A percentile compares a stretch with the other conserved stretches of the same genome.
phyloP scores from a whole-genome alignment of 2,888 invertebrate species.

The Sminthurides aquaticus region DNA sequence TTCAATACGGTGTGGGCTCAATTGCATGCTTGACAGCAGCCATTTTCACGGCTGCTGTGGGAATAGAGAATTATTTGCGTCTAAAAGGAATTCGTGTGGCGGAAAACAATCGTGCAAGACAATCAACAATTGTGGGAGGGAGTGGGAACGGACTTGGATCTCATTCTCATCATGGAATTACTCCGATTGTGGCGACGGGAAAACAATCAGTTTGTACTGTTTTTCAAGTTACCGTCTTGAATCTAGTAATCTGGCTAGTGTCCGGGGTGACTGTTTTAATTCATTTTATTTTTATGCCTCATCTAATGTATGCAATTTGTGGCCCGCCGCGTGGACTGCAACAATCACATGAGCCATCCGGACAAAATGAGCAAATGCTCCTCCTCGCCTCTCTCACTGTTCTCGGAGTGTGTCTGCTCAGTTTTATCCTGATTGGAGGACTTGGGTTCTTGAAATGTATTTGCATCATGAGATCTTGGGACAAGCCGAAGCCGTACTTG shows the following conservation, averaged over 20 bases:
- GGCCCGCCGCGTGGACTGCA: conserved; percentile 14
- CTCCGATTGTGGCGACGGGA: conserved; percentile 19
- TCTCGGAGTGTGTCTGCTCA: conserved; percentile 31
- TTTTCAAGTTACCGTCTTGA: conserved; percentile 51
- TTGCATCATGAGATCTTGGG: conserved; percentile 39
- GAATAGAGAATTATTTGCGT: conserved; percentile 42
- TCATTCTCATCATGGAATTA: not conserved
- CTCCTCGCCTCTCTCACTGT: conserved; percentile 34
- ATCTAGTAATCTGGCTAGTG: conserved; percentile 55
- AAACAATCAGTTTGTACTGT: conserved; percentile 36
- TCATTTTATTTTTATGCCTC: conserved; percentile 54
- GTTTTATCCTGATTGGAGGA: conserved; percentile 36
- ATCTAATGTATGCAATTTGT: conserved; percentile 43
- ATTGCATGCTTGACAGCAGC: conserved; percentile 40
- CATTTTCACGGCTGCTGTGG: conserved; percentile 32
- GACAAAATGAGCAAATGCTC: conserved; percentile 31
- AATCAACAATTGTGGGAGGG: conserved; percentile 17
- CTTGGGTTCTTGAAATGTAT: conserved; percentile 41
- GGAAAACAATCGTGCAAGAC: conserved; percentile 25
- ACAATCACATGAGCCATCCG: conserved; percentile 16
- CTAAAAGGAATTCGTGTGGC: conserved; percentile 30
- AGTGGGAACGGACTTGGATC: not conserved
- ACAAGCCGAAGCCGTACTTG: conserved; percentile 38
- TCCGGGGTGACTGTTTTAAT: conserved; percentile 54
- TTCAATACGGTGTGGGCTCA: conserved; percentile 47